Percentiles rank a stretch among this genome's conserved stretches.
Conservation (phyloP, 2,113 vertebrate species). For the Drymodes brunneopygia region DNA sequence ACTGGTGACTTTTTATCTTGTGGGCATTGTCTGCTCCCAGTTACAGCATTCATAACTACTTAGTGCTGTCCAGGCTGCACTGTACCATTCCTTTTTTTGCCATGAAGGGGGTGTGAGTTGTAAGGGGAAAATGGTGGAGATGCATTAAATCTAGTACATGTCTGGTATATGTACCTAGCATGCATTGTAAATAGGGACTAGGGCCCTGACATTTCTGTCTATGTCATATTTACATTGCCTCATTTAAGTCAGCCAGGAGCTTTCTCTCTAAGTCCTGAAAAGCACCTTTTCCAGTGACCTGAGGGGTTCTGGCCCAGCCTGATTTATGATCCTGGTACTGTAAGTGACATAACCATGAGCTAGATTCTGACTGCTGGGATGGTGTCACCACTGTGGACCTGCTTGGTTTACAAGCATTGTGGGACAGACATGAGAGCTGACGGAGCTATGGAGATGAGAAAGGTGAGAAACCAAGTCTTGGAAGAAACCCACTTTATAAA, state of each 20-base stretch:
- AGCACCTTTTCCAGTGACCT: neutral
- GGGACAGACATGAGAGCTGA: neutral
- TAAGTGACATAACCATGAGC: neutral
- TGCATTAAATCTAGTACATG: neutral
- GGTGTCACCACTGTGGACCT: neutral
- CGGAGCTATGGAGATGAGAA: neutral
- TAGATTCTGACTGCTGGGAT: neutral
- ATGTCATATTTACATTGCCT: neutral
- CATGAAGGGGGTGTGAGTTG: neutral
- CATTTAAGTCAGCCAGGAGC: neutral
- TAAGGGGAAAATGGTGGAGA: neutral
- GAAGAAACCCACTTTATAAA: neutral
- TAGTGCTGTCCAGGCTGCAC: neutral
- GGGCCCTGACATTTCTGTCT: too few relatives aligned
- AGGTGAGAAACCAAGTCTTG: neutral
- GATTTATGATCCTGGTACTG: neutral
- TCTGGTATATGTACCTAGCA: accelerated
- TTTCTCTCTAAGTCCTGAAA: neutral
- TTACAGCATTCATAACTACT: neutral
- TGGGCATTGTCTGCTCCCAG: neutral
- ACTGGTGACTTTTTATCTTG: neutral
- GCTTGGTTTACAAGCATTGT: neutral
- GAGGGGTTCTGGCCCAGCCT: neutral
- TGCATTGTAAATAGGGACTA: neutral
- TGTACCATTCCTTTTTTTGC: neutral